Percentiles rank a stretch among this genome's conserved stretches.
These are phyloP conservation scores for Motacilla alba DNA, from an alignment of 2,113 vertebrate genomes.

Conservation along the genomic window DNA sequence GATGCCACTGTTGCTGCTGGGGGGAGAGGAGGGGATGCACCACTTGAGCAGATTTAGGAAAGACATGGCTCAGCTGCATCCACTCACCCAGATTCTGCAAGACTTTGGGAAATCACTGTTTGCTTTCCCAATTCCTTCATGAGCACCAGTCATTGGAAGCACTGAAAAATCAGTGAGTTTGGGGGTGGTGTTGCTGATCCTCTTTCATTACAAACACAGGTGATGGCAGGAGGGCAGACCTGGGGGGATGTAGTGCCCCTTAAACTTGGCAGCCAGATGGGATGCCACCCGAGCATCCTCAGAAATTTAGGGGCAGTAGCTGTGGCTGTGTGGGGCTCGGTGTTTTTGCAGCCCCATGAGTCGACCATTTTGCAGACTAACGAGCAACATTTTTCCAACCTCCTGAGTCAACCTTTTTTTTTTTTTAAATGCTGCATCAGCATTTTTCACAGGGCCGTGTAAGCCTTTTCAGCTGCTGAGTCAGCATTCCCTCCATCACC, in stretches of 20 bases:
- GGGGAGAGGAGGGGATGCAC: neutral
- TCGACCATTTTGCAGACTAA: neutral
- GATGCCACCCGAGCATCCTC: neutral
- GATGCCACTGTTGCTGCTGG: neutral
- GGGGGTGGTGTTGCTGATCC: neutral
- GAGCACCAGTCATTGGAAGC: neutral
- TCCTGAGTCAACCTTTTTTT: neutral
- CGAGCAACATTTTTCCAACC: neutral
- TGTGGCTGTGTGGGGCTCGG: fast-evolving
- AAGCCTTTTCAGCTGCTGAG: neutral
- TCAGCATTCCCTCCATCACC: neutral
- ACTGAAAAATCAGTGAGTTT: neutral
- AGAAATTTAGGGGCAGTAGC: neutral
- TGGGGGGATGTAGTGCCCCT: neutral
- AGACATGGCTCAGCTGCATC: neutral
- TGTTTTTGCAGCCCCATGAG: neutral
- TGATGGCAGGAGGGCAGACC: neutral
- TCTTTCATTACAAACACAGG: neutral
- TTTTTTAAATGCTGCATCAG: fast-evolving
- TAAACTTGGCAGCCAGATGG: fast-evolving
- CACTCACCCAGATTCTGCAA: fast-evolving
- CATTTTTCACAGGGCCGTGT: neutral
- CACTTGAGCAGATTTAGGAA: neutral
- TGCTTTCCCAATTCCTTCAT: neutral
- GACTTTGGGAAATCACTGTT: neutral